phyloP scores from a whole-genome alignment of 53 echinoderm and acorn worm genomes.

The Glandiceps talaboti region DNA sequence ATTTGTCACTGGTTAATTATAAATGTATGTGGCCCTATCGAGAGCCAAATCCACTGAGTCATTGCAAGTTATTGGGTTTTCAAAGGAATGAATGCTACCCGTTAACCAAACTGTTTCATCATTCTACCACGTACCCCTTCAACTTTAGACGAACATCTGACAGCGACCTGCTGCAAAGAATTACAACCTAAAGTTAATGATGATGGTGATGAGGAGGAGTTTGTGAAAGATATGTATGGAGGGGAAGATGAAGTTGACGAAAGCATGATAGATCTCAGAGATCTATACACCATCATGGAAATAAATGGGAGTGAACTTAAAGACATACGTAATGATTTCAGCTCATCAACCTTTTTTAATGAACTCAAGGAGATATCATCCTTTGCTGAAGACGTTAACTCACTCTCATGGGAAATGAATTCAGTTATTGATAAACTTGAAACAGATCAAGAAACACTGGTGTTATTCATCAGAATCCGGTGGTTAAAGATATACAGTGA shows the following conservation, averaged over 20 bases:
- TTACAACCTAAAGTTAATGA: background rate
- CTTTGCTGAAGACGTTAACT: background rate
- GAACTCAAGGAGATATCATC: background rate
- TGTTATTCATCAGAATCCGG: background rate
- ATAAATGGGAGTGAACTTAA: background rate
- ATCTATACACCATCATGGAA: background rate
- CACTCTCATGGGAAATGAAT: background rate
- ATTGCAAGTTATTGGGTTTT: background rate
- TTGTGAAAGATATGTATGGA: background rate
- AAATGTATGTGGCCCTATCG: conserved; percentile 33
- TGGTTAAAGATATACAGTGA: background rate
- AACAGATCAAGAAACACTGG: background rate
- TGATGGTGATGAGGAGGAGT: background rate
- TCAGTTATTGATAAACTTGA: background rate
- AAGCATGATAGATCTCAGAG: background rate
- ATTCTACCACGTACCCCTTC: background rate
- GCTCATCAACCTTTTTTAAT: background rate
- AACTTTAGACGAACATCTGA: background rate
- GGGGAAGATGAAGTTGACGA: background rate
- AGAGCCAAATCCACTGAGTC: background rate
- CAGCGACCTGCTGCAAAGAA: background rate
- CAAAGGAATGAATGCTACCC: background rate
- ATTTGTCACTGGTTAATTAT: conserved; percentile 24
- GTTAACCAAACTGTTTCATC: background rate
- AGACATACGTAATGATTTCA: background rate